Evolutionary conservation across 2,888 invertebrate species (phyloP).

Genomic region (Mesoligia furuncula): DNA sequence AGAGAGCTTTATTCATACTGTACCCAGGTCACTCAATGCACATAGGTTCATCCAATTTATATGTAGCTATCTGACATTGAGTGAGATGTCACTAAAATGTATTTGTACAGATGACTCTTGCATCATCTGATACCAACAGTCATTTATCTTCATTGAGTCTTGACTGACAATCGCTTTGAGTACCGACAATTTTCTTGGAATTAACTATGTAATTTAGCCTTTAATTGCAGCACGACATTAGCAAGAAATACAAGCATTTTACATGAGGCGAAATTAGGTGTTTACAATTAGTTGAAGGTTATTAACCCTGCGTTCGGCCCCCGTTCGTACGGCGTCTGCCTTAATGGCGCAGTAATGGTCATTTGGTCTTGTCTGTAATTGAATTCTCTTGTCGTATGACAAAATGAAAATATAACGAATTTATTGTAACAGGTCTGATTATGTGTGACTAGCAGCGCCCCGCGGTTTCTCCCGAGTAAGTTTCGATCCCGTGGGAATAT

Average conservation of each 20-base stretch:
- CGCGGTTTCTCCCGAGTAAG: no score
- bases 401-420: constrained; percentile 41
- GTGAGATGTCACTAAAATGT: constrained; percentile 35
- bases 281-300: constrained; percentile 59
- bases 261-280: constrained; percentile 43
- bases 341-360: constrained; percentile 40
- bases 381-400: constrained; percentile 39
- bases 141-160: constrained; percentile 68
- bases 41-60: background rate
- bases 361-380: constrained; percentile 30
- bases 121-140: constrained; percentile 61
- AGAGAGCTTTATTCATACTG: background rate
- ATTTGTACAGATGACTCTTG: constrained; percentile 54
- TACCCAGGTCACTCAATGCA: background rate
- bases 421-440: constrained; percentile 18
- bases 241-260: constrained; percentile 42
- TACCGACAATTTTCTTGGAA: constrained; percentile 56
- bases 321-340: constrained; percentile 19
- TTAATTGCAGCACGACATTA: constrained; percentile 50
- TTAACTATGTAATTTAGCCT: constrained; percentile 52
- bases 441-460: constrained; percentile 5
- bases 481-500: no score
- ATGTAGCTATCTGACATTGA: constrained; percentile 32
- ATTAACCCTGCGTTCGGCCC: constrained; percentile 45
- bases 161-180: constrained; percentile 55